Conservation (phyloP, 2,888 invertebrate species). For the Helobdella robusta region DNA sequence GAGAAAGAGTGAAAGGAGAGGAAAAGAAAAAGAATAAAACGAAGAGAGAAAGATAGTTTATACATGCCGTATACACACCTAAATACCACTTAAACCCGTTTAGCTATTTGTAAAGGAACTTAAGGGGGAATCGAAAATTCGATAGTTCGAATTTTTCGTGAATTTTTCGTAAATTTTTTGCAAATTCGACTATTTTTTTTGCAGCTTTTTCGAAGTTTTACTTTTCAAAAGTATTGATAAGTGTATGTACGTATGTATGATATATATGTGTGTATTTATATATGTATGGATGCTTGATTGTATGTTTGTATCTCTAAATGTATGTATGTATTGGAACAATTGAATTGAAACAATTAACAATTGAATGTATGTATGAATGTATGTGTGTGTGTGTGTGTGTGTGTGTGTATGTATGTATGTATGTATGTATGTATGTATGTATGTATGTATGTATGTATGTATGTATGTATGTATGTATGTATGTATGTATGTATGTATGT, state of each 20-base stretch:
- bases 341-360: not conserved
- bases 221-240: too few relatives aligned
- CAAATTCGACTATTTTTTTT: too few relatives aligned
- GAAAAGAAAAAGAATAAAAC: too few relatives aligned
- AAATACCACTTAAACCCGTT: too few relatives aligned
- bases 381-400: conserved; percentile 18
- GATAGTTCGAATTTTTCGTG: too few relatives aligned
- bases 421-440: conserved; percentile 15
- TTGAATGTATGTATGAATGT: conserved; percentile 20
- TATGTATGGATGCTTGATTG: not conserved
- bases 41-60: too few relatives aligned
- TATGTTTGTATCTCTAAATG: not conserved
- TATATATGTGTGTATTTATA: not conserved
- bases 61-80: too few relatives aligned
- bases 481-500: conserved; percentile 22
- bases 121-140: too few relatives aligned
- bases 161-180: too few relatives aligned
- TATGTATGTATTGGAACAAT: not conserved
- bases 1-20: too few relatives aligned
- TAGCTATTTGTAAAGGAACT: too few relatives aligned
- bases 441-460: conserved; percentile 19
- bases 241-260: not conserved
- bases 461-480: conserved; percentile 21
- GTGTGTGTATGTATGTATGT: conserved; percentile 20
- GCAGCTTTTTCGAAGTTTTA: too few relatives aligned